Evolutionary conservation across 2,888 invertebrate genomes (phyloP), one percentile per base, ranked within the genome.

Genomic region (Argyresthia goedartella): DNA sequence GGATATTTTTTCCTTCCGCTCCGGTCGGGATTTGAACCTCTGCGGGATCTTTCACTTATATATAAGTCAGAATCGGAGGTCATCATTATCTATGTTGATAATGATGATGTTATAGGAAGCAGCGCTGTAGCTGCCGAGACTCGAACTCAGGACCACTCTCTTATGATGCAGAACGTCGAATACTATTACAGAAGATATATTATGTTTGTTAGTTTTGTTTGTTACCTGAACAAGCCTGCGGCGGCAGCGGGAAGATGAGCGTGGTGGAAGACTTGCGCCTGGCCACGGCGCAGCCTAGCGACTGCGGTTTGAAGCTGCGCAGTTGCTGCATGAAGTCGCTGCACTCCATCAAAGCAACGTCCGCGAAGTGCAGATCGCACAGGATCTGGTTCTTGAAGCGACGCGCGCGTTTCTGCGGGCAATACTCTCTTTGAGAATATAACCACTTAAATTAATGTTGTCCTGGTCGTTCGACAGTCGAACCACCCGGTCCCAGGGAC

Each of bases 321-420:
- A 97, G 90, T 88, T 97, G 96, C 88, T 96, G 96, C 95, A 97
- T 96, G 89, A 96, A 97, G 90, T 97, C 96, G 68, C 95, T 95
- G 89, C 95, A 95, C 93, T 96, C 96, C 95, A 96, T 95, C 79
- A 96, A 94, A 82, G 96, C 95, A 65, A 96, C 96, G 93, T 97
- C 97, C 72, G 96, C 96, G 81, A 96, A 97, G 89, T 97, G 97
- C 81, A 97, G 89, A 87, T 96, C 96, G 92, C 97, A 97, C 85
- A 96, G 92, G 81, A 97, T 95, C 79, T 96, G 95, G 88, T 96
- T 96, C 88, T 90, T 90, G 89, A 90, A 90, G 69, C 90, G 88
- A 64, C 90, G 88, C 55, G 90, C 90, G 57, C 90, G 88, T 76
- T 90, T 90, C 85, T 90, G 67, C 15, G 16, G 7, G 15, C 58